Conservation (phyloP, 2,113 vertebrate species). For the Microcebus lehilahytsara region DNA sequence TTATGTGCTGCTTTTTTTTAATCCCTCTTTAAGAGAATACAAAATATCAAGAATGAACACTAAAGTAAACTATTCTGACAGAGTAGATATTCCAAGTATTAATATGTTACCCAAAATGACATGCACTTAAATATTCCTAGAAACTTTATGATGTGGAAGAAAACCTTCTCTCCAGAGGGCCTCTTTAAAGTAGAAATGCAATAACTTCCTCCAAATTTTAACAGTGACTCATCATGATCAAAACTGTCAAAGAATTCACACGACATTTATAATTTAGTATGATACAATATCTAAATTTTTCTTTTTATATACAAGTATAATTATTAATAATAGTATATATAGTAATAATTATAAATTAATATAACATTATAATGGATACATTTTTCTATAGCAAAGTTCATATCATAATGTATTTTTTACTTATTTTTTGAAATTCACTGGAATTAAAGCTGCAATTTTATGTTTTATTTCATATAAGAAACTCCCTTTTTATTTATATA, state of each 20-base stretch:
- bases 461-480: neutral
- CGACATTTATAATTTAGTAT: neutral
- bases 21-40: rapidly evolving
- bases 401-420: neutral
- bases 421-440: neutral
- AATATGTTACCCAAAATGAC: neutral
- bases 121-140: neutral
- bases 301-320: neutral
- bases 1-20: neutral
- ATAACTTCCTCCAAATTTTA: neutral
- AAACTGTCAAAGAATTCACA: neutral
- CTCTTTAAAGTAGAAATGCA: neutral
- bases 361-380: neutral
- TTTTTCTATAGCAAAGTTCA: neutral
- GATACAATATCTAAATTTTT: neutral
- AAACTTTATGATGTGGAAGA: neutral
- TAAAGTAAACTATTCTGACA: neutral
- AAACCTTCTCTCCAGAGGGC: neutral
- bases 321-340: neutral
- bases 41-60: neutral
- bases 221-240: neutral
- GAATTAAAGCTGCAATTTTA: neutral
- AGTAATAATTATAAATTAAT: neutral
- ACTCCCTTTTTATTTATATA: neutral
- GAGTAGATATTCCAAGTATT: neutral